These are phyloP conservation scores for Bombus sibiricus DNA, from an alignment of 1,140 invertebrate species.

Conservation along the genomic window DNA sequence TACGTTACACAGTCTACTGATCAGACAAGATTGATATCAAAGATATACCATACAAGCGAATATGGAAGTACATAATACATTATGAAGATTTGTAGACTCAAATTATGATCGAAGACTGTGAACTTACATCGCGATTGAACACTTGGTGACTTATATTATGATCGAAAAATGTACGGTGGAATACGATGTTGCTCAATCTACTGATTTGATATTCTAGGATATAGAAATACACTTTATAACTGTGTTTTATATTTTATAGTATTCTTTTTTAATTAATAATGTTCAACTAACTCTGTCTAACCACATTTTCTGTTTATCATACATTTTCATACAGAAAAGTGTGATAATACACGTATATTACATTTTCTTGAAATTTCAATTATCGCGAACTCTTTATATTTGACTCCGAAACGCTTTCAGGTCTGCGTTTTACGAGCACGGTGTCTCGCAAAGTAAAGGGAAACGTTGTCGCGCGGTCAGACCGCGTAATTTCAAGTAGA, in stretches of 20 bases:
- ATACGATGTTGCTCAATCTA: background rate
- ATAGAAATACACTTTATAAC: too few relatives aligned
- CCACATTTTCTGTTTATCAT: background rate
- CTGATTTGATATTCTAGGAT: background rate
- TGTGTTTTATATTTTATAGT: too few relatives aligned
- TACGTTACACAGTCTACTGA: background rate
- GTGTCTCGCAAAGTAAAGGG: conserved; percentile 12
- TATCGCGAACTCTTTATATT: background rate
- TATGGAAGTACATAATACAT: background rate
- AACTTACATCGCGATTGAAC: background rate
- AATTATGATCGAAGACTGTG: background rate
- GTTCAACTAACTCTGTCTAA: too few relatives aligned
- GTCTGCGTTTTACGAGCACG: background rate
- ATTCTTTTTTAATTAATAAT: background rate
- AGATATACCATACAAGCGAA: background rate
- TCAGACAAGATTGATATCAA: background rate
- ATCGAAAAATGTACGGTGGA: background rate
- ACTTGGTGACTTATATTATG: background rate
- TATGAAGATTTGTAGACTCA: background rate
- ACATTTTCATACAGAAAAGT: background rate
- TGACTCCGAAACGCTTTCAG: background rate
- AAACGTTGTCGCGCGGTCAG: conserved; percentile 8
- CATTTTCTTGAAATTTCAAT: background rate
- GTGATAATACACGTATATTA: background rate
- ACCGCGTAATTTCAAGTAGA: conserved; percentile 51